These are phyloP conservation scores for Acanthochromis polyacanthus DNA, from an alignment of 2,113 vertebrate genomes.

Conservation along the genomic window DNA sequence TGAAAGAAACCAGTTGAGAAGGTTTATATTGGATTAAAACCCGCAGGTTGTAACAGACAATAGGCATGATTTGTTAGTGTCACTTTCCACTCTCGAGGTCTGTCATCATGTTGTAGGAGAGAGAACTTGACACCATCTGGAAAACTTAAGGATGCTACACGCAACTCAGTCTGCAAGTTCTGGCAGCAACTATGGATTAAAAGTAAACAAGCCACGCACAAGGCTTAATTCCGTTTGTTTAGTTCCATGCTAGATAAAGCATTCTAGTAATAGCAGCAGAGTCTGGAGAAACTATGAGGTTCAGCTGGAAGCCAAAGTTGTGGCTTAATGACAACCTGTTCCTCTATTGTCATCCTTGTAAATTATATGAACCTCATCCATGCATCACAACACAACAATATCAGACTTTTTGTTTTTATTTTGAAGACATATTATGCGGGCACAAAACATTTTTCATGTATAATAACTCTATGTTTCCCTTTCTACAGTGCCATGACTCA, in stretches of 20 bases:
- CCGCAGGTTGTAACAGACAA: slow-evolving; percentile 29
- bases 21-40: slow-evolving; percentile 57
- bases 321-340: not conserved
- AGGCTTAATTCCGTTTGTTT: not conserved
- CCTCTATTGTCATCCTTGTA: not conserved
- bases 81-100: slow-evolving; percentile 36
- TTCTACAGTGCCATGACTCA: too few relatives aligned
- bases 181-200: not conserved
- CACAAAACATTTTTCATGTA: too few relatives aligned
- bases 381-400: not conserved
- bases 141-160: slow-evolving; percentile 19
- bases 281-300: slow-evolving; percentile 14
- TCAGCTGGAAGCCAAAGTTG: not conserved
- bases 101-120: slow-evolving; percentile 23
- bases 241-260: accelerated
- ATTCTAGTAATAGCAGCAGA: not conserved
- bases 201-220: not conserved
- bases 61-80: slow-evolving; percentile 24
- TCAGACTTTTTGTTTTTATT: too few relatives aligned
- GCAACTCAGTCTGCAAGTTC: slow-evolving; percentile 16
- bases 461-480: too few relatives aligned
- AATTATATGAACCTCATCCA: not conserved
- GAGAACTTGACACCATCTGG: slow-evolving; percentile 23
- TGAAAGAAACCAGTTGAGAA: slow-evolving; percentile 43
- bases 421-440: too few relatives aligned